phyloP scores from a whole-genome alignment of 1,140 invertebrate genomes.

The Oryzaephilus surinamensis region DNA sequence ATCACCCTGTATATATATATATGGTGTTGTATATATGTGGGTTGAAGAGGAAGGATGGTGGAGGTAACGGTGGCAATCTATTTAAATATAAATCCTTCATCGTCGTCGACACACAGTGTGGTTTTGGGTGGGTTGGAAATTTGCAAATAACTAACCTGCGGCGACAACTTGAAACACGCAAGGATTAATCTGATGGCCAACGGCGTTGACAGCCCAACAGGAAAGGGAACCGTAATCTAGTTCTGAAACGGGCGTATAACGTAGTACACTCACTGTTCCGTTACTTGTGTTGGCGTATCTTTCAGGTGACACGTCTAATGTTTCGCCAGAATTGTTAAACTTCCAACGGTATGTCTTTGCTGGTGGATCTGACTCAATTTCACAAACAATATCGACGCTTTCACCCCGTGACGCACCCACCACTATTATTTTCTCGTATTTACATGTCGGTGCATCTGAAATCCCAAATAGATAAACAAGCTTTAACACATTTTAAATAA shows the following conservation, averaged over 20 bases:
- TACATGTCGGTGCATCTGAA: slow-evolving; percentile 79
- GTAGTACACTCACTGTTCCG: slow-evolving; percentile 54
- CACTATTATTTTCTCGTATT: slow-evolving; percentile 58
- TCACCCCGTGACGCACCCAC: slow-evolving; percentile 77
- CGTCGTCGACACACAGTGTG: no score
- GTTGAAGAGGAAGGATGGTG: no score
- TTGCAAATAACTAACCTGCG: slow-evolving; percentile 30
- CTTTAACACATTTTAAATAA: no score
- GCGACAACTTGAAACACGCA: slow-evolving; percentile 71
- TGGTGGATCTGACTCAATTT: slow-evolving; percentile 78
- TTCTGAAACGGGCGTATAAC: slow-evolving; percentile 59
- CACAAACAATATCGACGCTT: slow-evolving; percentile 70
- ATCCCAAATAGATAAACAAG: no score
- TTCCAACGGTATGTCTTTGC: slow-evolving; percentile 79
- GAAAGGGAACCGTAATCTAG: slow-evolving; percentile 70
- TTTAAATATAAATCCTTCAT: no score
- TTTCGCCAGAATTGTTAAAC: slow-evolving; percentile 80
- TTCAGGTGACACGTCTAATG: slow-evolving; percentile 62
- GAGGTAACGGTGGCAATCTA: no score
- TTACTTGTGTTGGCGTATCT: slow-evolving; percentile 52
- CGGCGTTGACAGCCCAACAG: slow-evolving; percentile 71
- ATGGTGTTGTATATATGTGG: no score
- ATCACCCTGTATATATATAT: no score
- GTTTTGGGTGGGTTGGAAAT: no score
- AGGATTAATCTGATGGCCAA: slow-evolving; percentile 70